These are phyloP conservation scores for Butastur rufipennis DNA, from an alignment of 2,113 vertebrate species.

Conservation along the genomic window DNA sequence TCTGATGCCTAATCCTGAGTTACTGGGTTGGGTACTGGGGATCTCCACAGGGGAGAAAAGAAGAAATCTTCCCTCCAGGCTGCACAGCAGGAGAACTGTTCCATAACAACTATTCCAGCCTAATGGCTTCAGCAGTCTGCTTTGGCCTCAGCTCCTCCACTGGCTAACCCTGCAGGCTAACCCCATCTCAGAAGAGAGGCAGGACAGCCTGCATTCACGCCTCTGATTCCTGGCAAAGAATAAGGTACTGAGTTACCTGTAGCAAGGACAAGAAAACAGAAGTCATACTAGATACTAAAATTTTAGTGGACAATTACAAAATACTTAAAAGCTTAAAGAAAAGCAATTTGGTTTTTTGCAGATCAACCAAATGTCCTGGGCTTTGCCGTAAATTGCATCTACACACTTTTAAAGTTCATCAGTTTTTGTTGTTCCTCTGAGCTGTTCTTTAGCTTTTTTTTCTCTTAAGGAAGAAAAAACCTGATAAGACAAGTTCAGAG, in stretches of 20 bases:
- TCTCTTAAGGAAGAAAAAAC: not conserved
- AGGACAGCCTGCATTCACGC: not conserved
- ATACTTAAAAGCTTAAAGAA: not conserved
- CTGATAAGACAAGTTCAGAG: not conserved
- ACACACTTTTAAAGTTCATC: not conserved
- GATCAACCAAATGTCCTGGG: not conserved
- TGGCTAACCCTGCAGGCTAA: not conserved
- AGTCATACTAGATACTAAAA: not conserved
- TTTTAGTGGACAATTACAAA: not conserved
- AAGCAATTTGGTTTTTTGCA: not conserved
- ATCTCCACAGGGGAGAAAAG: constrained; percentile 25
- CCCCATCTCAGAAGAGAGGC: not conserved
- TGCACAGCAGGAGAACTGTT: constrained; percentile 45
- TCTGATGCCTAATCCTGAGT: constrained; percentile 41
- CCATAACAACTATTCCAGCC: not conserved
- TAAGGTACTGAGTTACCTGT: not conserved
- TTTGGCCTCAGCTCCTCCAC: not conserved
- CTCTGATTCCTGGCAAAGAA: not conserved
- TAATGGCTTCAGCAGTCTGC: constrained; percentile 46
- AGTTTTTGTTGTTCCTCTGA: not conserved
- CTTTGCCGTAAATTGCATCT: not conserved
- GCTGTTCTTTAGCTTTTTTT: not conserved
- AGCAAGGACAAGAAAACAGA: not conserved
- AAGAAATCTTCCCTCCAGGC: constrained; percentile 38
- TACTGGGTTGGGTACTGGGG: not conserved